These are phyloP conservation scores for Salmo trutta DNA, from an alignment of 2,797 vertebrate genomes.

Conservation along the genomic window DNA sequence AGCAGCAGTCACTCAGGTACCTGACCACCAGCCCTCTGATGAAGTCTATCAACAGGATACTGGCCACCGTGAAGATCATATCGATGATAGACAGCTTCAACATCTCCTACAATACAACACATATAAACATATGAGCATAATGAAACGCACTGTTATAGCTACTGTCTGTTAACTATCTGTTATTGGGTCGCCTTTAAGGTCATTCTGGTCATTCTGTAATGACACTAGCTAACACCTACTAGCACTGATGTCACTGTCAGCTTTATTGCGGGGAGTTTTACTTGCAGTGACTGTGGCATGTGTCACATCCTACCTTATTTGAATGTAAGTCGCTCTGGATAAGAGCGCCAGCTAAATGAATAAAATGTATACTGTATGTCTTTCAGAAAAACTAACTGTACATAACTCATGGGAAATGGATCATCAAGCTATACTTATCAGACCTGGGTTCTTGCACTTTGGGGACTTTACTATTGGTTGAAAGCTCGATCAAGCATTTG, in stretches of 20 bases:
- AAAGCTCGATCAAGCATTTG: constrained; percentile 95
- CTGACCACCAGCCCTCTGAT: constrained; percentile 93
- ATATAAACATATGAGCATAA: background rate
- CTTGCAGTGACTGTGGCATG: too few relatives aligned
- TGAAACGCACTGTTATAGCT: background rate
- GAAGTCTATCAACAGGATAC: constrained; percentile 95
- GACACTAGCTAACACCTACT: too few relatives aligned
- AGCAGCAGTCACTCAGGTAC: constrained; percentile 96
- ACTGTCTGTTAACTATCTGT: constrained; percentile 2
- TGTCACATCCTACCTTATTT: too few relatives aligned
- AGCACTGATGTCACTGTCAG: too few relatives aligned
- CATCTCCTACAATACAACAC: constrained; percentile 84
- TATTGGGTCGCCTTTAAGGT: background rate
- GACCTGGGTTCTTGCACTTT: constrained; percentile 43
- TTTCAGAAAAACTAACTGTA: too few relatives aligned
- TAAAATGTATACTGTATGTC: too few relatives aligned
- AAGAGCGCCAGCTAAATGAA: too few relatives aligned
- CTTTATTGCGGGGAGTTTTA: too few relatives aligned
- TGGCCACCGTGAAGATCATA: constrained; percentile 97
- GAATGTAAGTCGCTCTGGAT: too few relatives aligned
- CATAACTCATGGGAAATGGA: too few relatives aligned
- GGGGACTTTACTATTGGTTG: constrained; percentile 73
- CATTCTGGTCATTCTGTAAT: too few relatives aligned
- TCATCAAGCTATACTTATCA: too few relatives aligned
- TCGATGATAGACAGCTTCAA: constrained; percentile 97